Percentiles rank a stretch among this genome's conserved stretches.
phyloP scores from a whole-genome alignment of 2,797 vertebrate genomes.

The Paratrypauchen microcephalus region DNA sequence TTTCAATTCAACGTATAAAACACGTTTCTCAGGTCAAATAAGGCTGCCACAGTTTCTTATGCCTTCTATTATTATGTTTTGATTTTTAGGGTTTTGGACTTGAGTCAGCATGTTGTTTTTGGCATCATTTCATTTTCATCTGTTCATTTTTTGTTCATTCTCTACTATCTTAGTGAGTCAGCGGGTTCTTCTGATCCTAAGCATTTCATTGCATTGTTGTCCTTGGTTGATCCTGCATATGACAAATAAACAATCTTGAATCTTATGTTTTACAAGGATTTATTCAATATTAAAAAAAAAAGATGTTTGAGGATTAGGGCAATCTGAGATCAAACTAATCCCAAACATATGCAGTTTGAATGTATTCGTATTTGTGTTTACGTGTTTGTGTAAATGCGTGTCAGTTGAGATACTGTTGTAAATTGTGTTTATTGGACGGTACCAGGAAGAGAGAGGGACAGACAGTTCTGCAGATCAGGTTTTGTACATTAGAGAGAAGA shows the following conservation, averaged over 20 bases:
- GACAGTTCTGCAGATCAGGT: slow-evolving; percentile 38
- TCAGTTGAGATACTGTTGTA: slow-evolving; percentile 21
- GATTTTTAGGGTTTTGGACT: not conserved
- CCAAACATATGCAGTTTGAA: slow-evolving; percentile 69
- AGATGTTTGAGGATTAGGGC: slow-evolving; percentile 67
- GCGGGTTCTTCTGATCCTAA: no score
- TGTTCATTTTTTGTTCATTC: slow-evolving; percentile 14
- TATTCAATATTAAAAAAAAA: slow-evolving; percentile 64
- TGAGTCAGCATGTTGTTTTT: not conserved
- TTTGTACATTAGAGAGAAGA: slow-evolving; percentile 24
- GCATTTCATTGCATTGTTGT: no score
- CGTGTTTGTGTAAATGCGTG: slow-evolving; percentile 30
- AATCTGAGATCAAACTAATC: slow-evolving; percentile 71
- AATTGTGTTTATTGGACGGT: slow-evolving; percentile 32
- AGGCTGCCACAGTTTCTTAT: no score
- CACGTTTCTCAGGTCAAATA: slow-evolving; percentile 1
- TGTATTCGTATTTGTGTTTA: slow-evolving; percentile 21
- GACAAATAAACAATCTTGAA: no score
- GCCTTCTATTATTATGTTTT: not conserved
- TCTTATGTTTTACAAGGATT: slow-evolving; percentile 38
- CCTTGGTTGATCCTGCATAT: no score
- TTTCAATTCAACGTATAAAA: not conserved
- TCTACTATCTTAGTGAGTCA: no score
- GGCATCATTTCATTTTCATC: slow-evolving; percentile 5
- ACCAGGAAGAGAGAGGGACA: slow-evolving; percentile 15